Base-by-base conservation (phyloP, 1,140 invertebrate genomes). In the Pogonognathellus flavescens region DNA sequence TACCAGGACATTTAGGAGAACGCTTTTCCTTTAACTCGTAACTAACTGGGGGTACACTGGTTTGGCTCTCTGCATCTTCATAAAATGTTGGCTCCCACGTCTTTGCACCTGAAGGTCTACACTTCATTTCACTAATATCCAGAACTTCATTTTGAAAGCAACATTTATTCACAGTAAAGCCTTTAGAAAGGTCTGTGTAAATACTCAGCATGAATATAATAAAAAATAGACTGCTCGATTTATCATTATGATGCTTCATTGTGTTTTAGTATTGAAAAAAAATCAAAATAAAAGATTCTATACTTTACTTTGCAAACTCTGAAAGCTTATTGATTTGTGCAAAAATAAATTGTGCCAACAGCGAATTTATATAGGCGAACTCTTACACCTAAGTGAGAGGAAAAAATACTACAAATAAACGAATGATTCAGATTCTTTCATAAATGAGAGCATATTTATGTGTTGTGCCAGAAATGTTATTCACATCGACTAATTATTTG, bases 21-120 rank as follows among this genome's bases (percentile, higher is more conserved):
- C 16, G n/a, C 41, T 76, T 76, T 11, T 76, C 70, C 31, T 49
- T 76, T n/a, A 76, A 49, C 49, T 76, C 70, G 41, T 76, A 76
- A 6, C 16, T 18, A 49, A 76, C n/a, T 0, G 6, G 9, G 4
- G 25, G 16, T 3, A 76, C 70, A 41, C 31, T 76, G 8, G 31
- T 76, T 1, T 25, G 49, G 16, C 16, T 31, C n/a, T 76, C 5
- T 14, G 70, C 9, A n/a, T 76, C 70, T 16, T 25, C 25, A 50
- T 76, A 76, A 18, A 76, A 76, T 76, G 16, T 76, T 1, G 70
- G 70, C 7, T 4, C 41, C 70, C 70, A 76, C 7, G 41, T 76
- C 5, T 76, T 76, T 41, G 41, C 0, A 9, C 70, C 70, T 50
- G 70, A 76, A 2, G 31, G 41, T 18, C 16, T 76, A 14, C 70